phyloP scores from a whole-genome alignment of 2,797 vertebrate genomes.

The Mus minutoides region DNA sequence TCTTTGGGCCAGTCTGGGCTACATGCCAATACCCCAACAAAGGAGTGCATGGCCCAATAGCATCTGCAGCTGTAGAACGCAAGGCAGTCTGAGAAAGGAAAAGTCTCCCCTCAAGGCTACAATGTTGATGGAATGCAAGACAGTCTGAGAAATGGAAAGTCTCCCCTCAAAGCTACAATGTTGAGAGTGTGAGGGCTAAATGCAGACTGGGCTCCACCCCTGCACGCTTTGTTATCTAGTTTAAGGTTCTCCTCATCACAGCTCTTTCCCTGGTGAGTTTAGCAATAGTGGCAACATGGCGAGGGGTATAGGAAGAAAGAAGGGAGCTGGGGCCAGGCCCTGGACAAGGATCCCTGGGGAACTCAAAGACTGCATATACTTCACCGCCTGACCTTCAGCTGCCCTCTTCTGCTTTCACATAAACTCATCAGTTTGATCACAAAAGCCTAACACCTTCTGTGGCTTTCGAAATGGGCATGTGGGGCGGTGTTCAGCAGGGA shows the following conservation, averaged over 20 bases:
- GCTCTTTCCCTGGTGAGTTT: neutral
- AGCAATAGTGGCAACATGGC: no score
- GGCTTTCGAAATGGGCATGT: slow-evolving; percentile 54
- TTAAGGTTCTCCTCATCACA: neutral
- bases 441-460: slow-evolving; percentile 5
- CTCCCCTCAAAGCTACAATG: no score
- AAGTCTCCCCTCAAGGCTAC: neutral
- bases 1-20: neutral
- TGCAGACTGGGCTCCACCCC: rapidly evolving
- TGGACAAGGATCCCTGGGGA: neutral
- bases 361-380: neutral
- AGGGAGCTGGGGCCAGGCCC: neutral
- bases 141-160: neutral
- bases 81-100: neutral
- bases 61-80: neutral
- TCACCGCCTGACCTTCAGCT: neutral
- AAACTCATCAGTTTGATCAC: neutral
- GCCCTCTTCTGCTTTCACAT: neutral
- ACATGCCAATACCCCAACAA: neutral
- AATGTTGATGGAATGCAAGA: neutral
- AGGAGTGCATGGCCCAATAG: neutral
- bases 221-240: rapidly evolving
- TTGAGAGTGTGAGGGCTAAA: rapidly evolving
- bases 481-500: neutral
- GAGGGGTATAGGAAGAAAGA: neutral